Conservation (phyloP, 2,797 vertebrate species). For the Bradypus variegatus region DNA sequence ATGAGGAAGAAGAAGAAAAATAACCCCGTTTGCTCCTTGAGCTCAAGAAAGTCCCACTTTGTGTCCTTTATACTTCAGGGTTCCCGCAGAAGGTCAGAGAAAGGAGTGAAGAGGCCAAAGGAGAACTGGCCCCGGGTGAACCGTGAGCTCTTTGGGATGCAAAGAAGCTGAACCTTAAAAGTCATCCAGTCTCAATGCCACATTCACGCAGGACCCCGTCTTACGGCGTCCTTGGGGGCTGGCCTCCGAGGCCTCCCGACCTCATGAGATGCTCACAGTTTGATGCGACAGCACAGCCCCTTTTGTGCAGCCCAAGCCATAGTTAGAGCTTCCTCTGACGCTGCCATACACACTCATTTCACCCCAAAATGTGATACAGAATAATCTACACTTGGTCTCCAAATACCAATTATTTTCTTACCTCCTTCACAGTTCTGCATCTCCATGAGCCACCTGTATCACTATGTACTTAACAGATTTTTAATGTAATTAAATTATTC, state of each 20-base stretch:
- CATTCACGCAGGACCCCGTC: fast-evolving
- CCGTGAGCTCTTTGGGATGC: not conserved
- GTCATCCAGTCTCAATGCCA: not conserved
- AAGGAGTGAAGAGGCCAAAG: not conserved
- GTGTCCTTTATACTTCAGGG: not conserved
- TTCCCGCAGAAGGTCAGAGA: not conserved
- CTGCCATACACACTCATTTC: not conserved
- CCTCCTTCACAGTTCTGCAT: not conserved
- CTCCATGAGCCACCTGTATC: not conserved
- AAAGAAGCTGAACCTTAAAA: not conserved
- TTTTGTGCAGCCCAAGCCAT: not conserved
- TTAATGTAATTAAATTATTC: not conserved
- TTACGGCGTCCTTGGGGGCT: not conserved
- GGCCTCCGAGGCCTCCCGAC: too few species aligned
- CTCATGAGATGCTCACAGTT: not conserved
- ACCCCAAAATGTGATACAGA: not conserved
- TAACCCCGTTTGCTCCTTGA: too few species aligned
- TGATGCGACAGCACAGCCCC: not conserved
- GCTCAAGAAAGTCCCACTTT: not conserved
- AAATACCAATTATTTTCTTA: not conserved
- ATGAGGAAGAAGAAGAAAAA: not conserved
- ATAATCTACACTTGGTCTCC: not conserved
- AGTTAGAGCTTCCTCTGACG: not conserved
- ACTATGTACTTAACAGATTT: not conserved
- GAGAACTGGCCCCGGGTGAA: not conserved